Base-by-base conservation (phyloP, 1,140 invertebrate species). In the Aradophagus sp. region DNA sequence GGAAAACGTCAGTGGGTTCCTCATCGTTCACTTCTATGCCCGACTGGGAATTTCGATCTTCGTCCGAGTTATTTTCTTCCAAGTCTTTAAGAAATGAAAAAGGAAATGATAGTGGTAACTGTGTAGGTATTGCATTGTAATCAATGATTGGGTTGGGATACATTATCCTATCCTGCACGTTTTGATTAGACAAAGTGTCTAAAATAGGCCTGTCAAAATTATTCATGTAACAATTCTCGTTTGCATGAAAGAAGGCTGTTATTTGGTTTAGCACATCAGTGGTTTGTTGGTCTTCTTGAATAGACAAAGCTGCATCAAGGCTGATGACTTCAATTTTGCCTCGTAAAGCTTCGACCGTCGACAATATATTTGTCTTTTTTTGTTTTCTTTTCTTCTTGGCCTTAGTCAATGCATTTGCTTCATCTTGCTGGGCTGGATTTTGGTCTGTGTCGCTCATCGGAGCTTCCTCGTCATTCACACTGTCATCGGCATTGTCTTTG, bases 281-380 rank as follows among this genome's bases (percentile, higher is more conserved):
- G 0, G 80, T 80, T 32, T 82, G 77, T 13, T 48, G 44, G 63
- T 84, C 83, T 10, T 36, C 68, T 10, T 76, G 58, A 15, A 27
- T 61, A 19, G 62, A 50, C 35, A 66, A 63, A 13, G 52, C 5
- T 8, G 56, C 61, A 2, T 53, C 27, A 2, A 73, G 48, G 45
- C 67, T 84, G 0, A 63, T 74, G 0, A 82, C 68, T 5, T 87
- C 82, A n/a, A 85, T 8, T 0, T 77, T 75, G 34, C 83, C 80
- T 23, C 76, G 77, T 1, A 87, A 44, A 38, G 84, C 79, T 52
- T 88, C 86, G 1, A 79, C 79, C 7, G 84, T 84, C 1, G 31
- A 13, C 11, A 79, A 68, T 31, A 85, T 79, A 6, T 44, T 68
- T 11, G 31, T 26, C 53, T 74, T 83, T 41, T 79, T 83, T 32